phyloP scores from a whole-genome alignment of 2,888 invertebrate genomes.

The Tinea trinotella region DNA sequence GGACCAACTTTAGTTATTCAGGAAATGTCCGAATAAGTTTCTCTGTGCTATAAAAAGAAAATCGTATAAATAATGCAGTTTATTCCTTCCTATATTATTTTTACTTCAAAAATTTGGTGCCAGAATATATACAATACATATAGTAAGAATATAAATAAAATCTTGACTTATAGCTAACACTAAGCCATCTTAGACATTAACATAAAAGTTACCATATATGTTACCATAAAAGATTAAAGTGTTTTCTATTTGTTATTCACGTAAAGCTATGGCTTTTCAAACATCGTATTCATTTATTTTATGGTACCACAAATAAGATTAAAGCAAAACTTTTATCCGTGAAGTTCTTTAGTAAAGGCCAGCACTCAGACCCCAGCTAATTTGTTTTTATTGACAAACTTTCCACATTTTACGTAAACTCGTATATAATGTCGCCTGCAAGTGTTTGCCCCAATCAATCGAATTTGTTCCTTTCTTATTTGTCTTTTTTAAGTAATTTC shows the following conservation, averaged over 20 bases:
- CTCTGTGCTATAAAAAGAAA: background rate
- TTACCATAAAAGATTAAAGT: too few species aligned
- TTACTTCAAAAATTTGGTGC: too few species aligned
- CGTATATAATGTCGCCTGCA: conserved; percentile 33
- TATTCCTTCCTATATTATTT: too few species aligned
- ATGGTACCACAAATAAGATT: conserved; percentile 45
- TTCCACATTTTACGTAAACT: conserved; percentile 48
- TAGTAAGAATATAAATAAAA: too few species aligned
- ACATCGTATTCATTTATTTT: conserved; percentile 27
- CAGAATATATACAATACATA: too few species aligned
- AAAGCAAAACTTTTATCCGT: conserved; percentile 42
- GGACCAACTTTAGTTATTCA: background rate
- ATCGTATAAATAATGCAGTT: background rate
- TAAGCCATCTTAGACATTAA: too few species aligned
- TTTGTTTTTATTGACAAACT: conserved; percentile 64
- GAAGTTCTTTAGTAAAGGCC: conserved; percentile 41
- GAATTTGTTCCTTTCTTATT: background rate
- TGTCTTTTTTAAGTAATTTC: too few species aligned
- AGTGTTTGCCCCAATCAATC: background rate
- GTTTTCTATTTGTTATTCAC: background rate
- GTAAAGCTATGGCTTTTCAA: background rate
- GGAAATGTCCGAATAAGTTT: background rate
- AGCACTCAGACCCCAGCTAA: conserved; percentile 49
- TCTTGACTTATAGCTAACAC: too few species aligned
- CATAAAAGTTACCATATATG: too few species aligned